Evolutionary conservation across 2,113 vertebrate species (phyloP).

Genomic region (Silurus asotus): DNA sequence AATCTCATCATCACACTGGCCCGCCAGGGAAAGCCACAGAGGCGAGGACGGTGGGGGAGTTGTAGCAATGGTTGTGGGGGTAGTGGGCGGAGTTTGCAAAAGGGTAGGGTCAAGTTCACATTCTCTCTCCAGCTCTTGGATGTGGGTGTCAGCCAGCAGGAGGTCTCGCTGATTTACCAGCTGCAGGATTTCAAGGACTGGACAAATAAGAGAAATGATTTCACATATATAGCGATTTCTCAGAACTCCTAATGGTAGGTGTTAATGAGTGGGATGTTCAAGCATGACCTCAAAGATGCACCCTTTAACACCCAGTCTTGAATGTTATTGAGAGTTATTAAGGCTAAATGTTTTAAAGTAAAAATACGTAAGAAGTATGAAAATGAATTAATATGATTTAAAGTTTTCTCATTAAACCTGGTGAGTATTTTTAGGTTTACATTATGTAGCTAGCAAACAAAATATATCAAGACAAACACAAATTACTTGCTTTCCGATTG

Average conservation of each 20-base stretch:
- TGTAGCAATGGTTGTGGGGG: conserved; percentile 44
- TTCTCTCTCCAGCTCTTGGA: conserved; percentile 85
- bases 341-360: background rate
- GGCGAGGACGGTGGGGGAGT: conserved; percentile 42
- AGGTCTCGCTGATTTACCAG: conserved; percentile 85
- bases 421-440: too few relatives aligned
- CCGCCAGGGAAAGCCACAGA: conserved; percentile 47
- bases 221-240: background rate
- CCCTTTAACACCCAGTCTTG: background rate
- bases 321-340: background rate
- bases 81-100: conserved; percentile 52
- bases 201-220: background rate
- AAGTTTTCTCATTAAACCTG: background rate
- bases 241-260: background rate
- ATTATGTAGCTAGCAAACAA: background rate
- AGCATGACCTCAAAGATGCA: background rate
- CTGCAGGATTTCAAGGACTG: conserved; percentile 87
- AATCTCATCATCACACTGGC: conserved; percentile 54
- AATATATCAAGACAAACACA: too few relatives aligned
- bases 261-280: background rate
- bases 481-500: too few relatives aligned
- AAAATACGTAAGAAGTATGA: too few relatives aligned
- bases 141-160: conserved; percentile 82
- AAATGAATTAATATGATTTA: too few relatives aligned
- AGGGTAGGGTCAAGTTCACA: conserved; percentile 71